phyloP scores from a whole-genome alignment of 2,797 vertebrate genomes.

The Coracias cyanogaster region DNA sequence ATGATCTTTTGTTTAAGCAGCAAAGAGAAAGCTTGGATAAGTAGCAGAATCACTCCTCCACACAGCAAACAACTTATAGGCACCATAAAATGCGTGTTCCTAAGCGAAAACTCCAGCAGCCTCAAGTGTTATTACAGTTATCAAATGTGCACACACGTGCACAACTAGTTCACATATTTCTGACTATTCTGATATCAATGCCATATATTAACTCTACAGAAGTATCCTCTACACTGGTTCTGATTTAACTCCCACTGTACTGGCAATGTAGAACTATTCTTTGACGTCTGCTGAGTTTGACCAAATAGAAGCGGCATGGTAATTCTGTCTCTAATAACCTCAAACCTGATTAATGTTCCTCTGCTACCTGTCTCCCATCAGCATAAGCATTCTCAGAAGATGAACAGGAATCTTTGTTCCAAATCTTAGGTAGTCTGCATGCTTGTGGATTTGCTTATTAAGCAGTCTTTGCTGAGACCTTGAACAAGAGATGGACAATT shows the following conservation, averaged over 20 bases:
- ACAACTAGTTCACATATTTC: background rate
- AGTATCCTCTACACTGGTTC: background rate
- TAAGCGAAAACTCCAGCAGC: background rate
- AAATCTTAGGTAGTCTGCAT: background rate
- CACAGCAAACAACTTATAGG: background rate
- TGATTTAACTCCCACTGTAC: background rate
- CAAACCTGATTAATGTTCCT: background rate
- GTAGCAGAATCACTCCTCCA: background rate
- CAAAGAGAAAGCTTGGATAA: background rate
- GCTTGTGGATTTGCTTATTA: background rate
- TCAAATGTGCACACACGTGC: background rate
- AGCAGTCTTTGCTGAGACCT: background rate
- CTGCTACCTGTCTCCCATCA: background rate
- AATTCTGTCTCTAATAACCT: background rate
- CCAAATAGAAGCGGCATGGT: background rate
- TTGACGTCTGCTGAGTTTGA: background rate
- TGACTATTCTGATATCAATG: background rate
- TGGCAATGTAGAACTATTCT: background rate
- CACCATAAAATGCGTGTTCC: background rate
- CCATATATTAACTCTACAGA: background rate
- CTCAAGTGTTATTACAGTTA: background rate
- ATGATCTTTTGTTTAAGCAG: background rate
- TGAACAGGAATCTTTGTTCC: background rate
- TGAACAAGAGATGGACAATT: background rate
- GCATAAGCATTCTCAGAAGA: background rate